Base-by-base conservation (phyloP, 2,113 vertebrate genomes). In the Antigone vipio region DNA sequence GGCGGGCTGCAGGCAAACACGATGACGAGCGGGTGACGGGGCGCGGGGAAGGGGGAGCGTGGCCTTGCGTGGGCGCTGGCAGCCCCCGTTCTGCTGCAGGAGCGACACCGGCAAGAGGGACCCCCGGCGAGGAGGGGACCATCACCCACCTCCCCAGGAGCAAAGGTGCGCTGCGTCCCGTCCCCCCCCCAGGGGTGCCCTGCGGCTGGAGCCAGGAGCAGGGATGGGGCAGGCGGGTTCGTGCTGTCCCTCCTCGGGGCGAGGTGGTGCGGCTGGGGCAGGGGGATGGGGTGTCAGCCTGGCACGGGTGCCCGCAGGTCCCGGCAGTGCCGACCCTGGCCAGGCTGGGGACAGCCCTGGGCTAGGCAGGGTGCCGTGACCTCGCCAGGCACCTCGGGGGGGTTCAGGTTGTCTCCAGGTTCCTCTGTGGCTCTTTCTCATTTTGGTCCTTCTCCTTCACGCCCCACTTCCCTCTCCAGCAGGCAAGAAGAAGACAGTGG, bases 1-100 rank as follows among this genome's bases (percentile, higher is more conserved):
- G 94, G 76, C 87, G 0, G 71, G 92, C 87, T 59, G 88, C 71
- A 47, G 59, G 94, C 92, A 92, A 94, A 88, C 94, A 92, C 73
- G 40, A 74, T 95, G 94, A 97, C 56, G 49, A 95, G 77, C 1
- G 76, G 71, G 84, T 91, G 93, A 93, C 30, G 8, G 63, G 78
- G n/a, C 24, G 24, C 5, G 0, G 50, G 85, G 64, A 91, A 52
- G 50, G 68, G 87, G 21, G 81, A 94, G 67, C 0, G 6, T 67
- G 84, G 93, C 86, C 68, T 52, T 8, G 40, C 16, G 6, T 35
- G 4, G 55, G 47, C 19, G 42, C 78, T 0, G 1, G 44, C 85
- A 89, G 78, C 68, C 88, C 69, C 35, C 2, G 2, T 30, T 17
- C 55, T 67, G 63, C 91, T 30, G 79, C 2, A 0, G 72, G 38